Percentiles rank a stretch among this genome's conserved stretches.
phyloP scores from a whole-genome alignment of 2,888 invertebrate genomes.

The Eupelmus urozonus region DNA sequence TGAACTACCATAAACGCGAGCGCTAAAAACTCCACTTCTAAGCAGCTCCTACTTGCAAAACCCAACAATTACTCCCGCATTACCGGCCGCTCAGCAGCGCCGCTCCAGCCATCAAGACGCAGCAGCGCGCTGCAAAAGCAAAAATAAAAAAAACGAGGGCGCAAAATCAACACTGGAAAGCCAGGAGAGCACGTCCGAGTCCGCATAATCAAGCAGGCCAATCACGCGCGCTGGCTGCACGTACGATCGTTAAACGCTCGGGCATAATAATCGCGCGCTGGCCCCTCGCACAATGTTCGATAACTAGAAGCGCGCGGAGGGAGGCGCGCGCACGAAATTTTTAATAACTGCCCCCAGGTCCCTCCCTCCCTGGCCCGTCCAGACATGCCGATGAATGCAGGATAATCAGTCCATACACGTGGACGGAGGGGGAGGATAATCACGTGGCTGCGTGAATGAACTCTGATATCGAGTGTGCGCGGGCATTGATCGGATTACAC shows the following conservation, averaged over 20 bases:
- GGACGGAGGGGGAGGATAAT: background rate
- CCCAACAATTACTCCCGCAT: too few relatives aligned
- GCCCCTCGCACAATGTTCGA: slow-evolving; percentile 1
- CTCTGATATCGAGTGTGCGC: slow-evolving; percentile 54
- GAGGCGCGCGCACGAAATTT: background rate
- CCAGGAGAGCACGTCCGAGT: background rate
- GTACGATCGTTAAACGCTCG: slow-evolving; percentile 13
- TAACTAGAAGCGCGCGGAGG: background rate
- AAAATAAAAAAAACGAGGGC: background rate
- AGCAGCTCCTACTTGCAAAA: too few relatives aligned
- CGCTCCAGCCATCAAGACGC: too few relatives aligned
- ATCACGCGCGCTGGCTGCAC: slow-evolving; percentile 27
- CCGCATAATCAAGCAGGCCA: slow-evolving; percentile 43
- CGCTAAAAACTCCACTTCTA: too few relatives aligned
- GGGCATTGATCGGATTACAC: slow-evolving; percentile 66
- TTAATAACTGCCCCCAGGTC: background rate
- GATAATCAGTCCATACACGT: slow-evolving; percentile 8
- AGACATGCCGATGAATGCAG: background rate
- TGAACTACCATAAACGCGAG: too few relatives aligned
- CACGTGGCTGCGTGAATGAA: slow-evolving; percentile 57
- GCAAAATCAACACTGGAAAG: slow-evolving; percentile 2
- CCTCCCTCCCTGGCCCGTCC: background rate
- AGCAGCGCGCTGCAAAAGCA: background rate
- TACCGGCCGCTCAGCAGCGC: too few relatives aligned
- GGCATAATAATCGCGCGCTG: background rate